These are phyloP conservation scores for Hemibagrus wyckioides DNA, from an alignment of 2,113 vertebrate genomes.

Conservation along the genomic window DNA sequence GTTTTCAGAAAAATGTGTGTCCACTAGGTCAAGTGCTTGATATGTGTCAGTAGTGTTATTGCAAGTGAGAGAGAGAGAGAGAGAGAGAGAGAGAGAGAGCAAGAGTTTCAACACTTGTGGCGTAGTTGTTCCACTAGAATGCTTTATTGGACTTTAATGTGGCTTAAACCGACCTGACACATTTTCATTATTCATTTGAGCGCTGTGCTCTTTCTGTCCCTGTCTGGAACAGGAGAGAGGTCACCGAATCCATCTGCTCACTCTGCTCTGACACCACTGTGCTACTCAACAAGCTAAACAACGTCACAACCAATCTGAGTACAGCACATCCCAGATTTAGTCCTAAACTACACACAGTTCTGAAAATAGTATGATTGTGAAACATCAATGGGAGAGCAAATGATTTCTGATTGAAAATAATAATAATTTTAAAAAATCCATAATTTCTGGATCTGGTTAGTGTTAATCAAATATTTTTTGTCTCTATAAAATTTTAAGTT, in stretches of 20 bases:
- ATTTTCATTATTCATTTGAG: conserved; percentile 45
- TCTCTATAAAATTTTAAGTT: neutral
- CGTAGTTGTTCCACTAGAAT: conserved; percentile 2
- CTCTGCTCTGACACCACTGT: conserved; percentile 9
- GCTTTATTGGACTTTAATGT: conserved; percentile 15
- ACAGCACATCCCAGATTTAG: neutral
- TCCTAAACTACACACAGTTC: conserved; percentile 10
- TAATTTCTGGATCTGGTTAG: neutral
- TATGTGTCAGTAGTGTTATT: neutral
- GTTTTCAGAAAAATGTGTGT: conserved; percentile 39
- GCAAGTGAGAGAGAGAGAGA: neutral
- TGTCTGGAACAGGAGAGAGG: conserved; percentile 25
- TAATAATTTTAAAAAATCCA: neutral
- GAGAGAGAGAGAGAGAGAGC: neutral
- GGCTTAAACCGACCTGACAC: conserved; percentile 34
- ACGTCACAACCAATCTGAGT: neutral
- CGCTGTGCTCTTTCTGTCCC: conserved; percentile 25
- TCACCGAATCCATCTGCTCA: neutral
- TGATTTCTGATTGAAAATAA: neutral
- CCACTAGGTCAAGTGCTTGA: neutral
- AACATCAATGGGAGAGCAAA: conserved; percentile 3
- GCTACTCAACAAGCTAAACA: conserved; percentile 9
- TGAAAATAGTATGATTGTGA: conserved; percentile 6
- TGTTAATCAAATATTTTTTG: neutral
- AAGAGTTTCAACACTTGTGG: neutral